Evolutionary conservation across 2,797 vertebrate genomes (phyloP).

Genomic region (Emys orbicularis): DNA sequence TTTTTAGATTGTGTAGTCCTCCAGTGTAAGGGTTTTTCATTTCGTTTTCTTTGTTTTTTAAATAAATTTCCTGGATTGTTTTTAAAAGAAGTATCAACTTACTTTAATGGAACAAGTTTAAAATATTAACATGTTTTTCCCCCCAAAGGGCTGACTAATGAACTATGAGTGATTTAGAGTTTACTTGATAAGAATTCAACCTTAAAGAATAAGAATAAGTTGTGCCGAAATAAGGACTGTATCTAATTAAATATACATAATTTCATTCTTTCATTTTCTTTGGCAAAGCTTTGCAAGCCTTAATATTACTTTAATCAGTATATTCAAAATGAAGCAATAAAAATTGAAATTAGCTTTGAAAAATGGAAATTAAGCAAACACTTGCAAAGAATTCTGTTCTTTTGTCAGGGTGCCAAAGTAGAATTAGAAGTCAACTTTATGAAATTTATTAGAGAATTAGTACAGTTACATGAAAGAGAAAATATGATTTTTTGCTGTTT

Average conservation of each 20-base stretch:
- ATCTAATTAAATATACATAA: slow-evolving; percentile 78
- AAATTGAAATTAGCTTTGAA: slow-evolving; percentile 79
- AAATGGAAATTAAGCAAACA: slow-evolving; percentile 73
- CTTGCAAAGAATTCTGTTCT: slow-evolving; percentile 68
- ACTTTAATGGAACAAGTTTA: slow-evolving; percentile 28
- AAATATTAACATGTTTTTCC: not conserved
- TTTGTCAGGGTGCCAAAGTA: slow-evolving; percentile 74
- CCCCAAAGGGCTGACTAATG: not conserved
- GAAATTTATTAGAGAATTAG: slow-evolving; percentile 74
- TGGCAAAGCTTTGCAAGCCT: slow-evolving; percentile 71
- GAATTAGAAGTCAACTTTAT: slow-evolving; percentile 68
- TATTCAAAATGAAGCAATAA: slow-evolving; percentile 77
- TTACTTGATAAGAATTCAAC: slow-evolving; percentile 58
- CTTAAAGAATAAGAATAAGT: slow-evolving; percentile 47
- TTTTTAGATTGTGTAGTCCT: not conserved
- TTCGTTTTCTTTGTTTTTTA: not conserved
- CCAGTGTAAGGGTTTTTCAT: not conserved
- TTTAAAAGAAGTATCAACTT: not conserved
- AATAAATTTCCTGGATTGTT: not conserved
- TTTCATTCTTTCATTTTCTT: slow-evolving; percentile 76
- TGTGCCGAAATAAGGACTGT: slow-evolving; percentile 69
- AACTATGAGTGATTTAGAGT: slow-evolving; percentile 50
- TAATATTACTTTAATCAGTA: slow-evolving; percentile 78
- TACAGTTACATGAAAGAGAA: slow-evolving; percentile 67
- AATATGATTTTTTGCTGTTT: slow-evolving; percentile 63